Conservation (phyloP, 2,888 invertebrate species). For the Metallyticus violacea region DNA sequence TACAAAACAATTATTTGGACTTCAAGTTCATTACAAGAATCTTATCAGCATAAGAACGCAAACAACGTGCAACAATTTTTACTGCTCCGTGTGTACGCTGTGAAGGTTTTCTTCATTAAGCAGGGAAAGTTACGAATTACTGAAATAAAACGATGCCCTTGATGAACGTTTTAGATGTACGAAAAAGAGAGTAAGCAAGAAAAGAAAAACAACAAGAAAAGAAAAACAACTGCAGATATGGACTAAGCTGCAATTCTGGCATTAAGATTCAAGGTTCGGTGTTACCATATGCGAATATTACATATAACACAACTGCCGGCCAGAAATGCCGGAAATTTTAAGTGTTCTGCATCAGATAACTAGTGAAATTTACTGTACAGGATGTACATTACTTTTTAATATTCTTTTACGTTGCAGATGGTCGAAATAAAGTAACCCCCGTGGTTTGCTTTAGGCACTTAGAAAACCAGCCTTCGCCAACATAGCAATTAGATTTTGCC, state of each 20-base stretch:
- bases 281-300: background rate
- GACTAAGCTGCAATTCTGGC: background rate
- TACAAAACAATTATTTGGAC: no score
- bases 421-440: background rate
- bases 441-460: background rate
- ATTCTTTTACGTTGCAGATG: background rate
- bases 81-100: background rate
- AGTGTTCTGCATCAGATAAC: background rate
- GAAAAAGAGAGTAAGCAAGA: no score
- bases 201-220: no score
- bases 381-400: background rate
- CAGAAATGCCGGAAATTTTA: background rate
- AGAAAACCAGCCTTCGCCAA: background rate
- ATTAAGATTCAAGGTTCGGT: background rate
- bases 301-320: background rate
- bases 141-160: background rate
- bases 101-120: background rate
- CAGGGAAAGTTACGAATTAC: background rate
- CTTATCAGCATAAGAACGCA: background rate
- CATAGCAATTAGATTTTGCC: background rate
- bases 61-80: background rate
- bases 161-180: background rate
- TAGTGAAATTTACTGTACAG: background rate
- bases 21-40: no score
- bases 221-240: no score